Evolutionary conservation across 1,140 invertebrate genomes (phyloP), one percentile per base, ranked within the genome.

Genomic region (Diploscapter pachys): DNA sequence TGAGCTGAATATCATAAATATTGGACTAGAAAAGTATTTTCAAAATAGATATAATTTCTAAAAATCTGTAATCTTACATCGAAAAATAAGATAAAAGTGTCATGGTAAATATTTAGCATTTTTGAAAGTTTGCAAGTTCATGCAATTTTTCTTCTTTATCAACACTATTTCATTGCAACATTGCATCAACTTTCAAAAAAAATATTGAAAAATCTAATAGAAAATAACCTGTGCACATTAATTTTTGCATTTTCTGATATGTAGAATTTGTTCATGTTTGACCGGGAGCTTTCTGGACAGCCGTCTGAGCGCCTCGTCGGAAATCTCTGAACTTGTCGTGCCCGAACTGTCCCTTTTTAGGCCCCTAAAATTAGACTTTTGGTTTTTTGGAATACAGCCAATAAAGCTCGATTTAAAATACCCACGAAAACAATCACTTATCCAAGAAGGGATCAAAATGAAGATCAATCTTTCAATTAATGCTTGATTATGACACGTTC

Each of bases 281-380:
- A 67, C 73, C 50, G 65, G 65, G 2, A 74, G 13, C 73, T 69
- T 74, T n/a, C 73, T 56, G 56, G 63, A 66, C 53, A 74, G 56
- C 51, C 73, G 64, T 50, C 73, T 56, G 56, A 74, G 56, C 3
- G 65, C 65, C 5, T 65, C 73, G 13, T 67, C 63, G 5, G 63
- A 56, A 11, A 74, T 74, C 4, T 31, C 31, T 31, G 31, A 31
- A 31, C 31, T 31, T 31, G 31, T 31, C 31, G 31, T 31, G 31
- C 31, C 31, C 31, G 31, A 31, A 31, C 31, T 31, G 31, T 31
- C 13, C 49, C 48, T 68, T 55, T 6, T 51, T 48, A 6, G 66
- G 66, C 9, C 49, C 31, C 31, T 31, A 31, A 31, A 31, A 31
- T 31, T 31, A 31, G 31, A 31, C 31, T 31, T 31, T 52, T 6